Conservation (phyloP, 1,140 invertebrate genomes). For the Zaprionus camerounensis region DNA sequence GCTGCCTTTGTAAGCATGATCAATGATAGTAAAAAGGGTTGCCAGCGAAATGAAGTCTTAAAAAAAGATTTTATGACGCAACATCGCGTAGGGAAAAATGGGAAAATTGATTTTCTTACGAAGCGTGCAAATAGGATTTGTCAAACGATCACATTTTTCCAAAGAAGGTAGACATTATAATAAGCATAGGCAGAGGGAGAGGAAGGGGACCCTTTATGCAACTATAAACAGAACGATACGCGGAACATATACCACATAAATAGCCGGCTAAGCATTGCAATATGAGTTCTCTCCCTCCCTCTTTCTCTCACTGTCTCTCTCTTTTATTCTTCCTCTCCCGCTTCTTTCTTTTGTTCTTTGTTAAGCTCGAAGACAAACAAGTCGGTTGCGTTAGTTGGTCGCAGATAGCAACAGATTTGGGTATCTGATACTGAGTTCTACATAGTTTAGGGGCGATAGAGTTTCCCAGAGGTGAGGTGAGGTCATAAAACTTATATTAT, state of each 20-base stretch:
- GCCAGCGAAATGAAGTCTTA: constrained; percentile 53
- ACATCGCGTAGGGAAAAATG: not conserved
- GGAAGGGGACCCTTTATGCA: constrained; percentile 8
- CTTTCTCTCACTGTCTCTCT: constrained; percentile 5
- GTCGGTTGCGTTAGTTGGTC: constrained; percentile 54
- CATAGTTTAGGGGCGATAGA: constrained; percentile 50
- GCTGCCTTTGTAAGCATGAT: constrained; percentile 59
- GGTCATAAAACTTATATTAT: constrained; percentile 69
- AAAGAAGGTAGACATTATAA: constrained; percentile 57
- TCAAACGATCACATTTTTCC: constrained; percentile 60
- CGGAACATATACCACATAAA: not conserved
- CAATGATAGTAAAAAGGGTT: constrained; percentile 71
- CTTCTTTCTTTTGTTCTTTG: constrained; percentile 46
- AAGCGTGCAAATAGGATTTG: constrained; percentile 80
- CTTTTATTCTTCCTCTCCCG: constrained; percentile 13
- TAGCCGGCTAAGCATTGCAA: constrained; percentile 3
- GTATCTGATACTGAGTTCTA: constrained; percentile 11
- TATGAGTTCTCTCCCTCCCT: constrained; percentile 20
- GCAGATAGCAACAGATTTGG: constrained; percentile 32
- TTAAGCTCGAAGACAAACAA: constrained; percentile 73
- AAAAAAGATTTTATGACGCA: constrained; percentile 50
- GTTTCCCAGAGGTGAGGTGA: constrained; percentile 10
- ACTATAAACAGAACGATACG: constrained; percentile 4
- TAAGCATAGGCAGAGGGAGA: constrained; percentile 25
- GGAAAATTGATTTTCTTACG: constrained; percentile 71